Evolutionary conservation across 2,113 vertebrate genomes (phyloP), one percentile per base, ranked within the genome.

Genomic region (Corythornis cristatus): DNA sequence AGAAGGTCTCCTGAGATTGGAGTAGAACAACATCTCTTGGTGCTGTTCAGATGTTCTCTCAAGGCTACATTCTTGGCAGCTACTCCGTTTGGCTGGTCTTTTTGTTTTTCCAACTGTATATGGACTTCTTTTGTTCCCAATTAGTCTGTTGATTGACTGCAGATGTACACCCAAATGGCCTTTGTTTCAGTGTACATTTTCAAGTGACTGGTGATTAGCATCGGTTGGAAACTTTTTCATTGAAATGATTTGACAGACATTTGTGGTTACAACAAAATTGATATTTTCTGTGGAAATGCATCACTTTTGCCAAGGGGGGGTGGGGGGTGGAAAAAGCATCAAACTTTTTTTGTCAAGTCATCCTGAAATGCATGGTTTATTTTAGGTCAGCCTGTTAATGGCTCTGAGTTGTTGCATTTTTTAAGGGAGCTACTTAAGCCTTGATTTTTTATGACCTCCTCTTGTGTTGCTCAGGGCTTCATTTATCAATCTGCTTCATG

Each of bases 71-170:
- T 95, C 90, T 60, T 96, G 94, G 91, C 89, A 86, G 51, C 40
- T 67, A 12, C 43, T 74, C 25, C 14, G 43, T 94, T 95, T 95
- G 92, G 89, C 87, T 89, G 15, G 2, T 74, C 83, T 79, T 93
- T 89, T 85, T 96, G 91, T 94, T 96, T 96, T 96, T 94, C 94
- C 91, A 95, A 94, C 93, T 83, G 64, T 96, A 93, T 96, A 94
- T 88, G 84, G 78, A 74, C 81, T 93, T 79, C 86, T 95, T 96
- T 96, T 95, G 93, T 96, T 93, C 94, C 86, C 58, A 71, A 94
- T 95, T 94, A 96, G 46, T 70, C 60, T 85, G 64, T 74, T 92
- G 93, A 94, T 95, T 96, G 94, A 45, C 91, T 93, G 71, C 95
- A 96, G 96, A 96, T 94, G 93, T 74, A 87, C 60, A 83, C 74